Conservation (phyloP, 2,797 vertebrate species). For the Neomorphus geoffroyi region DNA sequence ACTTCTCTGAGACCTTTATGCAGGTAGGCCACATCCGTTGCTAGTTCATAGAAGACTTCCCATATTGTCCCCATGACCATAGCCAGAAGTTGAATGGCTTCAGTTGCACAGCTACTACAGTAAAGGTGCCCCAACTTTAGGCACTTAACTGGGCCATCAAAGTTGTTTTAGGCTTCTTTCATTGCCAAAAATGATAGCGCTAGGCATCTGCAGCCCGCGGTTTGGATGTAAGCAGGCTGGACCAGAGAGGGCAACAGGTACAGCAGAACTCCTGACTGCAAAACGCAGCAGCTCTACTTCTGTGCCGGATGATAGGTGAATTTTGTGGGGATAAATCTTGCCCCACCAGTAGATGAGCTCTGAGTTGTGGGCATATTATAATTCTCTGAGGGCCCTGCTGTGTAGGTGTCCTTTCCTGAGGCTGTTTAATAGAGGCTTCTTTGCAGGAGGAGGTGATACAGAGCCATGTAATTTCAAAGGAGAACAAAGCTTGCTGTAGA, state of each 20-base stretch:
- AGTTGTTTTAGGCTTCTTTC: neutral
- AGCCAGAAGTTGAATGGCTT: neutral
- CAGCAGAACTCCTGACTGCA: neutral
- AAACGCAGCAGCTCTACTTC: neutral
- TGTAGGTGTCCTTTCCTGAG: neutral
- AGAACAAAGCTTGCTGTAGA: conserved; percentile 18
- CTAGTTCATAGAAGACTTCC: neutral
- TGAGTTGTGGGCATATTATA: neutral
- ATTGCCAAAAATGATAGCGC: neutral
- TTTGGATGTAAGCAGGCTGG: neutral
- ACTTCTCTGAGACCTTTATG: neutral
- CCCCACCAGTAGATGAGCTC: neutral
- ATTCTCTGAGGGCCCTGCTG: neutral
- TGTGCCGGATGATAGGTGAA: fast-evolving
- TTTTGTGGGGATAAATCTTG: neutral
- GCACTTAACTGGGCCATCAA: neutral
- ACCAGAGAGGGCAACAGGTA: neutral
- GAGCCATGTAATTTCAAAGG: conserved; percentile 5
- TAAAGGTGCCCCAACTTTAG: neutral
- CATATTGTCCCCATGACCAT: neutral
- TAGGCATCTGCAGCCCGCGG: neutral
- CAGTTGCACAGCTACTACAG: neutral
- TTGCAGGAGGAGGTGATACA: neutral
- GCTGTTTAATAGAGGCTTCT: conserved; percentile 8
- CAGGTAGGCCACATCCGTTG: neutral